Base-by-base conservation (phyloP, 53 echinoderm and acorn worm genomes). In the Holothuria leucospilota region DNA sequence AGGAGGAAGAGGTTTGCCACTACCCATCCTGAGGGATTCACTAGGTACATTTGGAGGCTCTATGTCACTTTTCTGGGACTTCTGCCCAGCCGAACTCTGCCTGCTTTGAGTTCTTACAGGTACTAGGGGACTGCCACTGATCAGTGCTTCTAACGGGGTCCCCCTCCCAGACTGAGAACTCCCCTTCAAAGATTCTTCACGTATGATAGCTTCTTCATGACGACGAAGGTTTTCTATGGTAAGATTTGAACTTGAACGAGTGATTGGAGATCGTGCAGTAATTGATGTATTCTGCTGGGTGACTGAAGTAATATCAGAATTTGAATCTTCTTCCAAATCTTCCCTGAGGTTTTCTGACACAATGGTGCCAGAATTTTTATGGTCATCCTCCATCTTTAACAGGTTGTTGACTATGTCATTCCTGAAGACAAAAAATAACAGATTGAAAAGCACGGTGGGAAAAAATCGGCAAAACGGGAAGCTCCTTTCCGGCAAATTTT, bases 151-250 rank as follows among this genome's bases (percentile, higher is more conserved):
- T 27, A 90, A 82, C 11, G 78, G 79, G 2, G 85, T 75, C 0
- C 81, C 84, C 16, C 88, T 84, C 13, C 46, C 51, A 29, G 91
- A 89, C 84, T 84, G 62, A 14, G 73, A 86, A 62, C 91, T 66
- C 67, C 86, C 88, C 23, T 68, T 82, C 56, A 66, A 63, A 20
- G 94, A 91, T 2, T 94, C 91, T 46, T 88, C 88, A 25, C 80
- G 59, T 1, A 49, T 83, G 6, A 86, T 71, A 23, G 80, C 94
- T 68, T 94, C 93, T 56, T 97, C 34, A 34, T 34, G 34, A 34
- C 89, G 87, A 63, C 91, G 85, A 7, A 97, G 87, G 71, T 97
- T 97, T 93, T 97, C 95, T 9, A 97, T 82, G 11, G 98, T 97
- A n/a, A 97, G 84, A 60, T 91, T 95, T 10, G 98, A 97, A 61